A percentile compares a stretch with the other conserved stretches of the same genome.
phyloP scores from a whole-genome alignment of 2,888 invertebrate species.

The Clusia tigrina region DNA sequence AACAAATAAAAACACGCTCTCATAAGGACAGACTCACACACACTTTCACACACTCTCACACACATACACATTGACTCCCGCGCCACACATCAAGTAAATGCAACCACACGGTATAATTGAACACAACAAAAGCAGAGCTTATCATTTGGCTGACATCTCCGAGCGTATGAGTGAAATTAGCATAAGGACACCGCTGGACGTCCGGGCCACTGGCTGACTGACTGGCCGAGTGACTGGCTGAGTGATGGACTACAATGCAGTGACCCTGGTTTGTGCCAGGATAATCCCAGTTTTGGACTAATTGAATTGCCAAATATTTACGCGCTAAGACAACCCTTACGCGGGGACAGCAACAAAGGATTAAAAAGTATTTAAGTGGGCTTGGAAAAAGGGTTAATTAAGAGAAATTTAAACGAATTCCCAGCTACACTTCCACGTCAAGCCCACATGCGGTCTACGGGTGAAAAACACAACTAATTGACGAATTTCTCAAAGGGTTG shows the following conservation, averaged over 20 bases:
- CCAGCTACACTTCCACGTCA: too few relatives aligned
- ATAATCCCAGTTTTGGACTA: constrained; percentile 59
- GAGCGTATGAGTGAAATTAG: constrained; percentile 2
- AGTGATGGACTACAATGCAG: too few relatives aligned
- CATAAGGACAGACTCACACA: too few relatives aligned
- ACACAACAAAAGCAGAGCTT: not conserved
- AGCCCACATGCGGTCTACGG: constrained; percentile 7
- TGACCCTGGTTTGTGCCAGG: constrained; percentile 28
- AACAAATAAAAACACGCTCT: too few relatives aligned
- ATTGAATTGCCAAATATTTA: constrained; percentile 64
- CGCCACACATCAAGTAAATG: not conserved
- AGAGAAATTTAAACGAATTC: not conserved
- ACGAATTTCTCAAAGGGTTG: not conserved
- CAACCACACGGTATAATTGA: constrained; percentile 30
- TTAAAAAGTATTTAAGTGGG: not conserved
- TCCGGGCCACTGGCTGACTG: not conserved
- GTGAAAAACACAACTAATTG: constrained; percentile 9
- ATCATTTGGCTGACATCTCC: not conserved
- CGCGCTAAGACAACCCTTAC: constrained; percentile 15
- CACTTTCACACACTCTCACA: too few relatives aligned
- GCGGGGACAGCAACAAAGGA: not conserved
- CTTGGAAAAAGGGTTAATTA: constrained; percentile 9
- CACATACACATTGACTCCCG: not conserved
- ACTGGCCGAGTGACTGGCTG: too few relatives aligned
- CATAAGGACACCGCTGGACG: not conserved